Evolutionary conservation across 2,888 invertebrate genomes (phyloP).

Genomic region (Hipparchia sbordonii): DNA sequence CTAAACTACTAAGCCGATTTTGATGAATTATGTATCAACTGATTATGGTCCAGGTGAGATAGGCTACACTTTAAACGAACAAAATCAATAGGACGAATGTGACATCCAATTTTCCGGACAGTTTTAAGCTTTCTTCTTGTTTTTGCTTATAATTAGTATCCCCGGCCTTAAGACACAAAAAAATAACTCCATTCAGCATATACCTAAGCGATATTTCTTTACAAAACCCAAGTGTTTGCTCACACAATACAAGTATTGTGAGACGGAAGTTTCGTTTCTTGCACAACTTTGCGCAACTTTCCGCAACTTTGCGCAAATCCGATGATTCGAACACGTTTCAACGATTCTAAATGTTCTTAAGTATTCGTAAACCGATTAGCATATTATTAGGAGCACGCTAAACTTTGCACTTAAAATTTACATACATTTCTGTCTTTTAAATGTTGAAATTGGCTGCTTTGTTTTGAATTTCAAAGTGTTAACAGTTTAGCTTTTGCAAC

Average conservation of each 20-base stretch:
- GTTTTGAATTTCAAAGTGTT: constrained; percentile 11
- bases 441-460: constrained; percentile 18
- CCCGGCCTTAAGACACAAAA: no score
- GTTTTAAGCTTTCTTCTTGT: no score
- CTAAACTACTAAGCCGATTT: no score
- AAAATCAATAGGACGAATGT: no score
- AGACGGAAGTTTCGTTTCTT: constrained; percentile 47
- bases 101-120: no score
- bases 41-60: no score
- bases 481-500: constrained; percentile 7
- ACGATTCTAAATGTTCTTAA: constrained; percentile 47
- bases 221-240: constrained; percentile 39
- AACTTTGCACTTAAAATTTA: constrained; percentile 41
- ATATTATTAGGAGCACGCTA: constrained; percentile 46
- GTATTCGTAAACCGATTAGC: constrained; percentile 59
- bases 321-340: constrained; percentile 54
- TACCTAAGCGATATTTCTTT: background rate
- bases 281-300: constrained; percentile 42
- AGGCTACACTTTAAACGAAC: no score
- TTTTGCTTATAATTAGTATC: no score
- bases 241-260: constrained; percentile 45
- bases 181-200: no score
- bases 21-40: no score
- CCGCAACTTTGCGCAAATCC: constrained; percentile 50
- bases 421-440: constrained; percentile 40